A percentile compares a stretch with the other conserved stretches of the same genome.
phyloP scores from a whole-genome alignment of 2,888 invertebrate species.

The Sinodicranocentrus sp. region DNA sequence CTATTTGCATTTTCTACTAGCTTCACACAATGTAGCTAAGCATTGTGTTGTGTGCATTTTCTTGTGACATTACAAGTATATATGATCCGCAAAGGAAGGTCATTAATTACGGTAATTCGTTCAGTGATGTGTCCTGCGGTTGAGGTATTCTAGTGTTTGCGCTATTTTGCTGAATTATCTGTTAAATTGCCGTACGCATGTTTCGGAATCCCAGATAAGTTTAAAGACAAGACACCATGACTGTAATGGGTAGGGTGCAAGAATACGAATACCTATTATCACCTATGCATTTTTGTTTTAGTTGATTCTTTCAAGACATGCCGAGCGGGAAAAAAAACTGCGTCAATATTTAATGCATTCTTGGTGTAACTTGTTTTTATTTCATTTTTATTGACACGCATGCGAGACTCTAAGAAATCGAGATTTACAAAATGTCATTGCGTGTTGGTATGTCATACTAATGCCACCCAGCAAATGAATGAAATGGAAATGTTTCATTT shows the following conservation, averaged over 20 bases:
- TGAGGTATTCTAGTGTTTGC: too few species aligned
- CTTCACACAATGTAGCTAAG: too few species aligned
- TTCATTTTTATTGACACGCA: slow-evolving; percentile 42
- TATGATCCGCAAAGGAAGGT: slow-evolving; percentile 31
- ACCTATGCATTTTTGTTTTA: too few species aligned
- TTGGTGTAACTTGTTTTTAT: slow-evolving; percentile 13
- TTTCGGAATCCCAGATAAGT: too few species aligned
- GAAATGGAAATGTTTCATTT: slow-evolving; percentile 6
- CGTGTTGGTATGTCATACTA: not conserved
- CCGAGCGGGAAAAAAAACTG: not conserved
- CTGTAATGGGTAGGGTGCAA: too few species aligned
- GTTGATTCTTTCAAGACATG: too few species aligned
- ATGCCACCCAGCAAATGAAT: too few species aligned
- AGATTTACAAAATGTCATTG: slow-evolving; percentile 11
- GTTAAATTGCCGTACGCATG: too few species aligned
- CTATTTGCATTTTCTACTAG: too few species aligned
- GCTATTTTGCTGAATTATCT: too few species aligned
- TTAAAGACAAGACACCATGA: too few species aligned
- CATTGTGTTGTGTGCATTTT: not conserved
- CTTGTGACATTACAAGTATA: slow-evolving; percentile 29
- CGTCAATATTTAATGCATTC: not conserved
- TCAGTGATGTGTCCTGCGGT: slow-evolving; percentile 1
- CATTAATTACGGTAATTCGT: slow-evolving; percentile 11
- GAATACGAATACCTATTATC: too few species aligned
- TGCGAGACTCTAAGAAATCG: not conserved